These are phyloP conservation scores for Trogon melanurus DNA, from an alignment of 2,113 vertebrate genomes.

Conservation along the genomic window DNA sequence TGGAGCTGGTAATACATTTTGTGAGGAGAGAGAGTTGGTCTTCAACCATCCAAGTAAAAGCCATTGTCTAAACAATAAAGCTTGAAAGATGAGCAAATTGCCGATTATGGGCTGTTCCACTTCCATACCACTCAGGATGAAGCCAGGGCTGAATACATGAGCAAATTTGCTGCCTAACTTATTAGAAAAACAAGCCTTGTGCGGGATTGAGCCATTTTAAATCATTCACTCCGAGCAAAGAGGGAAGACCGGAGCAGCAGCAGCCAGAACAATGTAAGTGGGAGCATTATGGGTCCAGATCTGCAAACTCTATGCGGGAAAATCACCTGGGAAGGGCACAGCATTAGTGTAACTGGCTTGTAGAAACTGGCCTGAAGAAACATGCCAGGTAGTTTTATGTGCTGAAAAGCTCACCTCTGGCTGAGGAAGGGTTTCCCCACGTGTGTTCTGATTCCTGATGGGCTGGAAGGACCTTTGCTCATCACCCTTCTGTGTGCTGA, in stretches of 20 bases:
- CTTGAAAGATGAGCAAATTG: constrained; percentile 52
- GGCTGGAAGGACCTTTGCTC: not conserved
- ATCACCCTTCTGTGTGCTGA: constrained; percentile 8
- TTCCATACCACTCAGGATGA: not conserved
- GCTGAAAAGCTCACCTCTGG: not conserved
- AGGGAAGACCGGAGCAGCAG: not conserved
- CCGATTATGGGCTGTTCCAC: constrained; percentile 25
- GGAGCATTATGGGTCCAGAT: not conserved
- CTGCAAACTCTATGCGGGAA: not conserved
- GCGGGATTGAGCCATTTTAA: constrained; percentile 23
- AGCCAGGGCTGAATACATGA: not conserved
- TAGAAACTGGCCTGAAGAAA: not conserved
- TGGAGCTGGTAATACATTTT: constrained; percentile 22
- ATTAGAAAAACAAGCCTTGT: not conserved
- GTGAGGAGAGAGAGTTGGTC: not conserved
- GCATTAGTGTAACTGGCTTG: not conserved
- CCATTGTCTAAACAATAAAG: constrained; percentile 34
- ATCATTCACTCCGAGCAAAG: not conserved
- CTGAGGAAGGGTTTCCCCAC: not conserved
- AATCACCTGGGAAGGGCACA: not conserved
- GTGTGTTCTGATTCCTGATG: not conserved
- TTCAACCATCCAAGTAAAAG: constrained; percentile 30
- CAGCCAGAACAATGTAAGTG: not conserved
- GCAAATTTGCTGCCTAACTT: constrained; percentile 13
- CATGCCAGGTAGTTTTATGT: not conserved